These are phyloP conservation scores for Prionailurus bengalensis DNA, from an alignment of 2,113 vertebrate species.

Conservation along the genomic window DNA sequence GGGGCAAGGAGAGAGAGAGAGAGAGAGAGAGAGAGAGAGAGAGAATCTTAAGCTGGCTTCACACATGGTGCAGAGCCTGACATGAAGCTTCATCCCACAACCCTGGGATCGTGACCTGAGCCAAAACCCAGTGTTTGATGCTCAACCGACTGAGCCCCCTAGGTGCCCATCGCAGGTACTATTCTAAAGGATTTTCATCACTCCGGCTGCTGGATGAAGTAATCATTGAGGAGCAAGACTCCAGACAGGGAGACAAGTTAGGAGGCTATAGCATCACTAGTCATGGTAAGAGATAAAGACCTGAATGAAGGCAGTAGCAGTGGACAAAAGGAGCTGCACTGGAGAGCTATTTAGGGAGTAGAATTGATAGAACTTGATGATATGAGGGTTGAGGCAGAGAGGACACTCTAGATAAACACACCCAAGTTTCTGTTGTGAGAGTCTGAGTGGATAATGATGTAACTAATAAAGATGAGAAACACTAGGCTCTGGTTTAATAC, in stretches of 20 bases:
- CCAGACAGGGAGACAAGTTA: slow-evolving; percentile 18
- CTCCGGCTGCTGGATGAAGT: background rate
- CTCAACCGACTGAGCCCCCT: too few species aligned
- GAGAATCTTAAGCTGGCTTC: too few species aligned
- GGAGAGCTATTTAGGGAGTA: slow-evolving; percentile 36
- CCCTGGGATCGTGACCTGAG: too few species aligned
- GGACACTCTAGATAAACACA: background rate
- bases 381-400: slow-evolving; percentile 23
- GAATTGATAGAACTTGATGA: background rate
- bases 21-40: too few species aligned
- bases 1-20: too few species aligned
- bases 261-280: background rate
- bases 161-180: background rate
- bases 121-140: too few species aligned
- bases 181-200: background rate
- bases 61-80: too few species aligned
- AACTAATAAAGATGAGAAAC: slow-evolving; percentile 50
- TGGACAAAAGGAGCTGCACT: background rate
- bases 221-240: background rate
- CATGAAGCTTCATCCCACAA: too few species aligned
- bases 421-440: slow-evolving; percentile 54
- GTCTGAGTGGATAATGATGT: slow-evolving; percentile 5
- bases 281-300: background rate
- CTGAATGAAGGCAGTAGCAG: background rate
- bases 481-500: background rate